phyloP scores from a whole-genome alignment of 2,113 vertebrate species.

The Stigmatopora argus region DNA sequence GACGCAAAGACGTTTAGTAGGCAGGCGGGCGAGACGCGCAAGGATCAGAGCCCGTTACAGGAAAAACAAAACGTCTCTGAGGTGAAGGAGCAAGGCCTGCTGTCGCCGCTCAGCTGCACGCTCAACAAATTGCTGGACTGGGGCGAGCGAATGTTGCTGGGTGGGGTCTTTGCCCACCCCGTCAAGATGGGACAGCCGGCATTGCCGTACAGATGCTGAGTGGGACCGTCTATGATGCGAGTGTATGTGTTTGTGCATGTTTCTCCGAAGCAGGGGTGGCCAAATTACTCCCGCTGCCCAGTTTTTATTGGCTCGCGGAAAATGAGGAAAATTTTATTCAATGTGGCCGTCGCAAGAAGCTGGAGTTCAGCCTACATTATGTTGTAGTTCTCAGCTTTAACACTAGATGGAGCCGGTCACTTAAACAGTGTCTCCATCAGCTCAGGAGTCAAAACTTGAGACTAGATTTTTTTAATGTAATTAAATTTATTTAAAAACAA shows the following conservation, averaged over 20 bases:
- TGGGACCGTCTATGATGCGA: neutral
- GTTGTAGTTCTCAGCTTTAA: too few relatives aligned
- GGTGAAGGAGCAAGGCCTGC: slow-evolving; percentile 31
- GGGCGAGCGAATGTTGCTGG: slow-evolving; percentile 68
- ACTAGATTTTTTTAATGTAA: too few relatives aligned
- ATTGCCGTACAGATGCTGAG: slow-evolving; percentile 65
- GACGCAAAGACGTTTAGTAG: slow-evolving; percentile 4
- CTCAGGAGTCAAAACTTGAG: too few relatives aligned
- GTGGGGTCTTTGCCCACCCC: slow-evolving; percentile 53
- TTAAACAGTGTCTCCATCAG: too few relatives aligned
- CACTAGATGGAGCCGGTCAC: too few relatives aligned
- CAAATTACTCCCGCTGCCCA: too few relatives aligned
- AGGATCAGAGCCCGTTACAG: neutral
- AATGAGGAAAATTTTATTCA: too few relatives aligned
- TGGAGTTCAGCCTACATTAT: too few relatives aligned
- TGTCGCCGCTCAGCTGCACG: slow-evolving; percentile 61
- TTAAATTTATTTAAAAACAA: too few relatives aligned
- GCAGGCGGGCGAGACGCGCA: neutral
- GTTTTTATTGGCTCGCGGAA: too few relatives aligned
- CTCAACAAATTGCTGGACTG: slow-evolving; percentile 68
- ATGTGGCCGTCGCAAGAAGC: too few relatives aligned
- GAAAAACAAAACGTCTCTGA: slow-evolving; percentile 11
- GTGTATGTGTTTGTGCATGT: slow-evolving; percentile 17
- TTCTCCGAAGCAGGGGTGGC: neutral
- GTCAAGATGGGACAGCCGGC: slow-evolving; percentile 65